phyloP scores from a whole-genome alignment of 1,140 invertebrate species.

The Globodera rostochiensis region DNA sequence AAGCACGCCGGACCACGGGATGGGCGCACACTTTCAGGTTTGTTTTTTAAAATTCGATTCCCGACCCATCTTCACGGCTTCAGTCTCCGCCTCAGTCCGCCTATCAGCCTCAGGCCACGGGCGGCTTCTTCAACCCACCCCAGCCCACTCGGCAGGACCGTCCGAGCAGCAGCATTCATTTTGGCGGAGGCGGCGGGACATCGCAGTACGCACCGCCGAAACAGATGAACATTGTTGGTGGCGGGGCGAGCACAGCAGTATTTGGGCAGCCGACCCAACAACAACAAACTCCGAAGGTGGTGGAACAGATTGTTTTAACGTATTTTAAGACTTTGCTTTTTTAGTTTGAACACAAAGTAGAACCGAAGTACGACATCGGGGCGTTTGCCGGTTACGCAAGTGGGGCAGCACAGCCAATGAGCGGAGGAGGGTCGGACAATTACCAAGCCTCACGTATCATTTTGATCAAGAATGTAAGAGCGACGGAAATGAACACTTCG shows the following conservation, averaged over 20 bases:
- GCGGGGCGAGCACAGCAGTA: not conserved
- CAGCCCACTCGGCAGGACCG: slow-evolving; percentile 1
- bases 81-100: slow-evolving; percentile 15
- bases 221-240: not conserved
- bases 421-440: slow-evolving; percentile 10
- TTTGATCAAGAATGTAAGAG: slow-evolving; percentile 52
- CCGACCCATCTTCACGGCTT: not conserved
- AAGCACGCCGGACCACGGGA: not conserved
- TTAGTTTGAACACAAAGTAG: slow-evolving; percentile 9
- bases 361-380: not conserved
- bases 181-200: slow-evolving; percentile 4
- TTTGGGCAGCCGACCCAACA: not conserved
- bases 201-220: slow-evolving; percentile 23
- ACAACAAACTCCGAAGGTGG: slow-evolving; percentile 23
- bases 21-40: slow-evolving; percentile 14
- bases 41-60: no score
- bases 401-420: not conserved
- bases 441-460: slow-evolving; percentile 41
- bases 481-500: not conserved
- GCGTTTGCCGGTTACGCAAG: slow-evolving; percentile 1
- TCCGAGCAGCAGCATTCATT: not conserved
- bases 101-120: slow-evolving; percentile 21
- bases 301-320: not conserved
- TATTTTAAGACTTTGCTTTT: not conserved
- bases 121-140: slow-evolving; percentile 15